phyloP scores from a whole-genome alignment of 1,140 invertebrate species.

The Agraylea sexmaculata region DNA sequence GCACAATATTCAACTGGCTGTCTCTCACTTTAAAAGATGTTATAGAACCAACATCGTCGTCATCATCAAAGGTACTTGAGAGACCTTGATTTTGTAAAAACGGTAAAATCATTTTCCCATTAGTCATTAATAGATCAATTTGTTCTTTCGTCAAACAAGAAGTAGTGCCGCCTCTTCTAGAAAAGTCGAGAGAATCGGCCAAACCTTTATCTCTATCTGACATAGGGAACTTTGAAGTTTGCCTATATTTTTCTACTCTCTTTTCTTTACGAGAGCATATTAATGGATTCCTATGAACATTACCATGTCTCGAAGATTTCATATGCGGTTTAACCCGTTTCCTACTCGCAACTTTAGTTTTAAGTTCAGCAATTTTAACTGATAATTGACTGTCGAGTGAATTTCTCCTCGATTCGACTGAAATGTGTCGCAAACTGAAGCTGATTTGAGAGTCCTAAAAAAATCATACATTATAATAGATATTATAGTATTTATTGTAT shows the following conservation, averaged over 20 bases:
- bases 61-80: conserved; percentile 38
- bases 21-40: conserved; percentile 39
- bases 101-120: conserved; percentile 41
- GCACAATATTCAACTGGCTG: conserved; percentile 42
- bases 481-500: conserved; percentile 20
- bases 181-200: conserved; percentile 30
- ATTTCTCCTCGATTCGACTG: conserved; percentile 69
- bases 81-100: conserved; percentile 37
- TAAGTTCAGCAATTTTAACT: conserved; percentile 68
- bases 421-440: conserved; percentile 62
- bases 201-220: no score
- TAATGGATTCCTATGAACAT: conserved; percentile 22
- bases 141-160: conserved; percentile 42
- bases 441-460: conserved; percentile 66
- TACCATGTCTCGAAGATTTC: conserved; percentile 32
- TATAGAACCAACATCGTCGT: conserved; percentile 38
- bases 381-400: conserved; percentile 77
- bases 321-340: conserved; percentile 34
- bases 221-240: conserved; percentile 20
- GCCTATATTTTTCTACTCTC: conserved; percentile 25
- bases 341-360: conserved; percentile 52
- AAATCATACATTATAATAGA: conserved; percentile 8
- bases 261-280: conserved; percentile 17
- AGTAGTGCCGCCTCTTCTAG: conserved; percentile 45
- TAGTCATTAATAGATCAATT: conserved; percentile 39